These are phyloP conservation scores for Drosophila rhopaloa DNA, from an alignment of 1,140 invertebrate genomes.

Conservation along the genomic window DNA sequence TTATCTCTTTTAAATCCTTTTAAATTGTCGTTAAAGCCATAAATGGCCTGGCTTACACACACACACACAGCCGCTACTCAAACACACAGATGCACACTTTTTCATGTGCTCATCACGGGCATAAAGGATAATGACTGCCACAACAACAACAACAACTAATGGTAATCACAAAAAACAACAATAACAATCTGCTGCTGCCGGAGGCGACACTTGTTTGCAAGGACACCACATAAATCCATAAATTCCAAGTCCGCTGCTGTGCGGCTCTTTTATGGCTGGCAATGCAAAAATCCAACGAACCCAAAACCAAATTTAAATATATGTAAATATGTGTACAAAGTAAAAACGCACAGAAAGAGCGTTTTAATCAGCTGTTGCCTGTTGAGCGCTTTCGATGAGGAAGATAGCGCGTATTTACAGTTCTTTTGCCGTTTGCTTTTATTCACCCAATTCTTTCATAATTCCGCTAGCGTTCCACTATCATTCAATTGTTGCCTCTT, in stretches of 20 bases:
- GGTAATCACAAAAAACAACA: conserved; percentile 49
- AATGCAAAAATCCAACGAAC: not conserved
- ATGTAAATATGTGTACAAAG: conserved; percentile 9
- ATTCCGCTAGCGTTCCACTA: conserved; percentile 43
- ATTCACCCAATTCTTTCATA: conserved; percentile 73
- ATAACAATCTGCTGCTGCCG: conserved; percentile 44
- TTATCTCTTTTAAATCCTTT: not conserved
- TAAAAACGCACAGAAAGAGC: conserved; percentile 24
- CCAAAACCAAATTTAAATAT: conserved; percentile 2
- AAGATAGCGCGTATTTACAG: conserved; percentile 33
- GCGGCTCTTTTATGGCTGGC: conserved; percentile 32
- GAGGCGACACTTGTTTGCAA: conserved; percentile 72
- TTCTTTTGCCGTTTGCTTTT: conserved; percentile 26
- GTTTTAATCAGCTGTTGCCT: conserved; percentile 74
- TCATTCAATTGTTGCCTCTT: conserved; percentile 20
- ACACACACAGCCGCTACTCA: conserved; percentile 15
- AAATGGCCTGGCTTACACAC: conserved; percentile 14
- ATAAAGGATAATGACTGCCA: conserved; percentile 66
- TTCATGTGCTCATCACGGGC: conserved; percentile 53
- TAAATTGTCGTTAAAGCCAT: conserved; percentile 37
- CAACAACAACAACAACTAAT: conserved; percentile 30
- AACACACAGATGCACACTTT: conserved; percentile 24
- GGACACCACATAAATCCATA: conserved; percentile 80
- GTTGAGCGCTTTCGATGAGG: conserved; percentile 55
- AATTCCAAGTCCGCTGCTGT: conserved; percentile 69